These are phyloP conservation scores for Spodoptera frugiperda DNA, from an alignment of 1,140 invertebrate genomes.

Conservation along the genomic window DNA sequence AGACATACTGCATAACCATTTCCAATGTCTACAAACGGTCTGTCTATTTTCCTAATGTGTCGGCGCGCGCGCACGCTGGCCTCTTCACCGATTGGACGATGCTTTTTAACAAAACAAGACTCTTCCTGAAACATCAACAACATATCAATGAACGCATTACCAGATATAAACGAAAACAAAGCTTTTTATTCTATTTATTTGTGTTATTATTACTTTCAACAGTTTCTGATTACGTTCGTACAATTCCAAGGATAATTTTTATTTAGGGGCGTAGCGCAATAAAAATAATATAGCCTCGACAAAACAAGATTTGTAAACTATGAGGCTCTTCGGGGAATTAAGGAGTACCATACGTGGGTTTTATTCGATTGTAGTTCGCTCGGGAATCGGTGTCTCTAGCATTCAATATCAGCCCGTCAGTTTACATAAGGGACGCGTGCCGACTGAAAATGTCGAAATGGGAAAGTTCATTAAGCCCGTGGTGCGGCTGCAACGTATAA, in stretches of 20 bases:
- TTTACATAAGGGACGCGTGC: conserved; percentile 24
- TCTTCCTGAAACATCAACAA: conserved; percentile 79
- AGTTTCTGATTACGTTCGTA: conserved; percentile 64
- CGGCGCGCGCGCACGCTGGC: conserved; percentile 61
- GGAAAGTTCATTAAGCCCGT: conserved; percentile 61
- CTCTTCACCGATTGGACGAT: conserved; percentile 62
- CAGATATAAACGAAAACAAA: conserved; percentile 53
- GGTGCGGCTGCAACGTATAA: conserved; percentile 66
- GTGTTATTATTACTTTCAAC: conserved; percentile 65
- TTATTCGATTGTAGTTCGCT: background rate
- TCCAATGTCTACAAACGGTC: conserved; percentile 62
- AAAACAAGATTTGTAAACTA: conserved; percentile 40
- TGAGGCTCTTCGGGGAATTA: conserved; percentile 39
- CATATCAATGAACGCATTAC: conserved; percentile 72
- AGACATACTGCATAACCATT: conserved; percentile 57
- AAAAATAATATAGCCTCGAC: conserved; percentile 25
- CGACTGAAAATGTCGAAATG: conserved; percentile 51
- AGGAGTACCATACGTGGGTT: background rate
- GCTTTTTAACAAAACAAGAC: conserved; percentile 79
- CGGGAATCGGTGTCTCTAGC: background rate
- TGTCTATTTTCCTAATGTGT: conserved; percentile 81
- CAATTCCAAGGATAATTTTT: conserved; percentile 47
- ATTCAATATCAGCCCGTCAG: background rate
- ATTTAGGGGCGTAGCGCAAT: conserved; percentile 36
- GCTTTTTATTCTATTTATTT: conserved; percentile 74